phyloP scores from a whole-genome alignment of 2,113 vertebrate genomes.

The Microcebus lehilahytsara region DNA sequence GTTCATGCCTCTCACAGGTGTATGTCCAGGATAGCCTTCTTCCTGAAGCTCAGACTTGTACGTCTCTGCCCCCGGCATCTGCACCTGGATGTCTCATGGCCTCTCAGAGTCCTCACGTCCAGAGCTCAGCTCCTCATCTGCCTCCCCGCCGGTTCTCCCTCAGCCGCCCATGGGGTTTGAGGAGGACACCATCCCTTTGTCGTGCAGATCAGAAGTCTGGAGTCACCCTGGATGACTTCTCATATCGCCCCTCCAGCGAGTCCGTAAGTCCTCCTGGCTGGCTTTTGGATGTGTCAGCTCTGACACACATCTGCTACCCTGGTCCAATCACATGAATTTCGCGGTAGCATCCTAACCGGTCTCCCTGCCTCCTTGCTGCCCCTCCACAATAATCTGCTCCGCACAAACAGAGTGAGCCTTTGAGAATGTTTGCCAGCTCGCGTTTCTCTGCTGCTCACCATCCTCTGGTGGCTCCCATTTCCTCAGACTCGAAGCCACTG shows the following conservation, averaged over 20 bases:
- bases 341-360: not conserved
- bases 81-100: not conserved
- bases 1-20: not conserved
- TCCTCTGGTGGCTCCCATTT: not conserved
- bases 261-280: not conserved
- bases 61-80: accelerated
- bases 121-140: not conserved
- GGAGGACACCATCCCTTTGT: not conserved
- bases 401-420: not conserved
- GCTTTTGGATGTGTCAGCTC: not conserved
- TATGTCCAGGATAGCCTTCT: not conserved
- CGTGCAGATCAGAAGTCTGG: not conserved
- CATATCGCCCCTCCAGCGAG: not conserved
- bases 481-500: not conserved
- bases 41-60: not conserved
- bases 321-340: not conserved
- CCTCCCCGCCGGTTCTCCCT: not conserved
- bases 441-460: not conserved
- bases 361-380: not conserved
- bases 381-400: not conserved
- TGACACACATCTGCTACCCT: not conserved
- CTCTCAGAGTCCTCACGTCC: not conserved
- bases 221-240: not conserved
- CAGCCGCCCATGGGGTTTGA: not conserved
- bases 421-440: not conserved